These are phyloP conservation scores for Meriones unguiculatus DNA, from an alignment of 2,113 vertebrate species.

Conservation along the genomic window DNA sequence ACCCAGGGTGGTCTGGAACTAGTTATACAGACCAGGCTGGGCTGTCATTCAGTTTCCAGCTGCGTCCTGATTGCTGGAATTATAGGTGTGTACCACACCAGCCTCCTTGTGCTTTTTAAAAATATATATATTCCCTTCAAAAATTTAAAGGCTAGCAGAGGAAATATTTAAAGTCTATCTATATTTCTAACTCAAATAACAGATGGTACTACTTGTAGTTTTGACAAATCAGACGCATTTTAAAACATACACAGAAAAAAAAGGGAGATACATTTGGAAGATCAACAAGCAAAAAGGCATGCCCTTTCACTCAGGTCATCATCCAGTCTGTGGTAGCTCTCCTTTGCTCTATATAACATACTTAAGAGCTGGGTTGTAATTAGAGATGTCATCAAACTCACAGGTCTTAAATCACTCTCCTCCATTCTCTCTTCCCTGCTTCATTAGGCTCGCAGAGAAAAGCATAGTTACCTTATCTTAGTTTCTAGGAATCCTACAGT, in stretches of 20 bases:
- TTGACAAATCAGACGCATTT: constrained; percentile 32
- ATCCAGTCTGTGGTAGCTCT: not conserved
- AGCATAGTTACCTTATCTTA: not conserved
- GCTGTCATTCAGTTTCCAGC: not conserved
- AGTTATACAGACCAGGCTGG: not conserved
- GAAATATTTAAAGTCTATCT: constrained; percentile 1
- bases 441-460: constrained; percentile 17
- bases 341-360: not conserved
- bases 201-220: not conserved
- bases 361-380: constrained; percentile 27
- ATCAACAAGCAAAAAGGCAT: not conserved
- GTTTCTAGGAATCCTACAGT: not conserved
- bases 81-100: not conserved
- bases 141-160: constrained; percentile 40
- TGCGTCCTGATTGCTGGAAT: not conserved
- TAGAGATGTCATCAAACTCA: constrained; percentile 1
- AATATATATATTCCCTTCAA: not conserved
- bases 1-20: not conserved
- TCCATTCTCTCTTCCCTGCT: not conserved
- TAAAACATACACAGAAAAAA: not conserved
- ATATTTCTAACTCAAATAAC: constrained; percentile 23
- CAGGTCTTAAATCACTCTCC: not conserved
- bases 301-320: not conserved
- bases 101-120: not conserved
- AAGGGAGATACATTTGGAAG: not conserved